These are phyloP conservation scores for Brachionus koreanus DNA, from an alignment of 1,140 invertebrate species.

Conservation along the genomic window DNA sequence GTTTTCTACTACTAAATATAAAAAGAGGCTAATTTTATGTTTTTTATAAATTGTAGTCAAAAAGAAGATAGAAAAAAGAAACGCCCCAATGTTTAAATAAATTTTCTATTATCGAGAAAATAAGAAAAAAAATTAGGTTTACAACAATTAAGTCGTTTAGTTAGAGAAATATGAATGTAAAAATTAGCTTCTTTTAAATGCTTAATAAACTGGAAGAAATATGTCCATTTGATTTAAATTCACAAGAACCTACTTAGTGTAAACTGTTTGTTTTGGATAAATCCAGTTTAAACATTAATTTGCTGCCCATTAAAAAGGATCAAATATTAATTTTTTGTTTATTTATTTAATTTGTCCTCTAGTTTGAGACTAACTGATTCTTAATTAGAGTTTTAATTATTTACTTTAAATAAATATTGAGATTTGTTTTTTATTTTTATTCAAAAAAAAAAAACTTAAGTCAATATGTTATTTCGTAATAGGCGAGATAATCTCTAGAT, in stretches of 20 bases:
- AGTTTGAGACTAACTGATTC: constrained; percentile 8
- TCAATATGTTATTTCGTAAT: neutral
- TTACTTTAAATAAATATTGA: neutral
- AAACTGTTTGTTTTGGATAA: neutral
- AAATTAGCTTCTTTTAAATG: neutral
- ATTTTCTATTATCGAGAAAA: constrained; percentile 33
- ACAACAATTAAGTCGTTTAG: neutral
- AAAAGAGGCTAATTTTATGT: neutral
- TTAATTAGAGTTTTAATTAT: constrained; percentile 4
- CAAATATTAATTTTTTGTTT: neutral
- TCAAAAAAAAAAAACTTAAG: neutral
- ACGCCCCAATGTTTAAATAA: constrained; percentile 30
- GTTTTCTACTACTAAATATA: neutral
- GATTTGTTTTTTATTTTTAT: neutral
- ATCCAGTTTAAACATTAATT: constrained; percentile 20
- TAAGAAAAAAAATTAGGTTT: constrained; percentile 24
- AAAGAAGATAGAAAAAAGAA: neutral
- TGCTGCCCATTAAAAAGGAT: neutral
- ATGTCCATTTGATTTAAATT: constrained; percentile 26
- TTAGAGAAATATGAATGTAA: neutral
- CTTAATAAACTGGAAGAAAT: neutral
- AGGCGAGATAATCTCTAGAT: neutral
- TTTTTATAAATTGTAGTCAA: neutral
- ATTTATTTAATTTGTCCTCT: neutral
- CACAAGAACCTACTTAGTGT: neutral